Evolutionary conservation across 2,113 vertebrate species (phyloP).

Genomic region (Sinocyclocheilus maitianheensis): DNA sequence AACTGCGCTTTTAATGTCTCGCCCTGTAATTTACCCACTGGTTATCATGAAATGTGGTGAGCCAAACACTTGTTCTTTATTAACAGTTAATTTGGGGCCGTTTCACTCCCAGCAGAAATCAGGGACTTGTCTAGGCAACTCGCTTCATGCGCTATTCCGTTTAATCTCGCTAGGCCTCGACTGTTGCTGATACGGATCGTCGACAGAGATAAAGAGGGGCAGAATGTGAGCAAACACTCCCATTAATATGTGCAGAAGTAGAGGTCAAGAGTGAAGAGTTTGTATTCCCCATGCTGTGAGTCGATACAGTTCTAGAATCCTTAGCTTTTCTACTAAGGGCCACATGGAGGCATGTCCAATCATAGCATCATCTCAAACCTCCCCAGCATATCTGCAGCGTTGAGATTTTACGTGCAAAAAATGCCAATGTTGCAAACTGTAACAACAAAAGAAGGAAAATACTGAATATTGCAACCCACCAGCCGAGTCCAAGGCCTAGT

Average conservation of each 20-base stretch:
- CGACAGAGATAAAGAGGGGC: not conserved
- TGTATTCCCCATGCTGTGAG: conserved; percentile 11
- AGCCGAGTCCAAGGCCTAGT: not conserved
- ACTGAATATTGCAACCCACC: not conserved
- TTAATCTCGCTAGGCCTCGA: not conserved
- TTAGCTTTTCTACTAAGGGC: not conserved
- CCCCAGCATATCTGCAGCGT: conserved; percentile 11
- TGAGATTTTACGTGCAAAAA: conserved; percentile 5
- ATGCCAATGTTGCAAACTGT: not conserved
- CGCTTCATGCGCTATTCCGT: not conserved
- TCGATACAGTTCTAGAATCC: not conserved
- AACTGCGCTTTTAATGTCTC: not conserved
- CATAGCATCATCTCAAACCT: conserved; percentile 3
- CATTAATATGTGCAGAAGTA: conserved; percentile 27
- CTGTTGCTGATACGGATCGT: not conserved
- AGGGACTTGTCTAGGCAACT: not conserved
- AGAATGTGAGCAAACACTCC: conserved; percentile 21
- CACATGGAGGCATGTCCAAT: conserved; percentile 29
- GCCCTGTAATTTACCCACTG: conserved; percentile 12
- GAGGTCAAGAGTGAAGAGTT: conserved; percentile 23
- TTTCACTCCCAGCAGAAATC: not conserved
- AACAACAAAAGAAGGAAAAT: not conserved
- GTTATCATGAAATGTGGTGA: conserved; percentile 4
- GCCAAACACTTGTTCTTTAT: not conserved
- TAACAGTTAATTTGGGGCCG: not conserved